Evolutionary conservation across 2,797 vertebrate species (phyloP), one percentile per base, ranked within the genome.

Genomic region (Melanotaenia parkinsoni): DNA sequence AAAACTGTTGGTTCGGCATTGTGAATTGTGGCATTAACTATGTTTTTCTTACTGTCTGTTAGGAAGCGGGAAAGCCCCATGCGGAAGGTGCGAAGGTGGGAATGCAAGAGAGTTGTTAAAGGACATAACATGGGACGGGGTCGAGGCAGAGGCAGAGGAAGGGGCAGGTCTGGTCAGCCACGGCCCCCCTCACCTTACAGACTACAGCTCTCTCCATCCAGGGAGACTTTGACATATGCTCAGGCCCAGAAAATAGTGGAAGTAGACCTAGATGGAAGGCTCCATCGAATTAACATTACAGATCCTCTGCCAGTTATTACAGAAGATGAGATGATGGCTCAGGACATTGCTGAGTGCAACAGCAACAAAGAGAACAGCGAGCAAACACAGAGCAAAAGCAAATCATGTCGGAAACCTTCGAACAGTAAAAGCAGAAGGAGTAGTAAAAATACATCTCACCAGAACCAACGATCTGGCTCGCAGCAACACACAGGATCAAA

Each of bases 301-400:
- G 97, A 99, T 79, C 95, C 95, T 14, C 93, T 99, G 33, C 96
- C 96, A 1, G 96, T 99, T 71, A 96, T 99, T 72, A 98, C 98
- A 0, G 98, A 99, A 82, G 97, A 99, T 0, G 98, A 99, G 82
- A 95, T 99, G 93, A 96, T 96, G 4, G 98, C 97, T 59, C 97
- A 99, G 94, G 98, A 99, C 86, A 97, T 99, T 78, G 96, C 92
- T 0, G 98, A 99, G 84, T 99, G 97, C 92, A 99, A 99, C 87
- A 99, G 97, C 90, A 99, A 99, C 94, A 99, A 99, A 84, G 98
- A 99, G 74, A 99, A 99, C 92, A 99, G 96, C 0, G 97, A 98
- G 82, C 96, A 97, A 82, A 96, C 95, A n/a, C 94, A 95, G 70
- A 94, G 94, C 77, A 95, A 94, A 83, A 88, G 79, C 64, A 88